Base-by-base conservation (phyloP, 2,113 vertebrate species). In the human region DNA sequence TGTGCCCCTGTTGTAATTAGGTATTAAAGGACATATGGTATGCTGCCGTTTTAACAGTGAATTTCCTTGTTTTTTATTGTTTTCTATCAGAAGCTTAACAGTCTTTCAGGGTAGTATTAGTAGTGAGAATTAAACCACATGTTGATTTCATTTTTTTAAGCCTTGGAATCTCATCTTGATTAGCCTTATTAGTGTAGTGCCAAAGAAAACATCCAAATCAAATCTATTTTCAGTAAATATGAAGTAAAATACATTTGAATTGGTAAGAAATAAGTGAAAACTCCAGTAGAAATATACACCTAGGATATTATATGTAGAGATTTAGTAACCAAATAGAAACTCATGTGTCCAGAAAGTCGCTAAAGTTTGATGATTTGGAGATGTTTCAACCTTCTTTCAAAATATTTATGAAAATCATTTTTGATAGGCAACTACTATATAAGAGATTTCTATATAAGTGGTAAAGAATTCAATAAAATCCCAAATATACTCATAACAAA, bases 21-120 rank as follows among this genome's bases (percentile, higher is more conserved):
- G 96, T 98, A 98, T 98, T 98, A 99, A 97, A 98, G 98, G 98
- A 99, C 99, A 99, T 99, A 98, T 98, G 98, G 99, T 92, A 97
- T 88, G 96, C 97, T 97, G 97, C 98, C 98, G 59, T 97, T 98
- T 98, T 98, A 98, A 97, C 97, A 98, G 98, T 98, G 98, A 98
- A 98, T 99, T 98, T 98, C 98, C 96, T 98, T 98, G 94, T 98
- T 98, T 99, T 98, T 98, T 97, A 98, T 98, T 97, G 97, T 98
- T 98, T 98, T 98, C 98, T 98, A 97, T 98, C 98, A 98, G 92
- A 98, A 95, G 96, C 98, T 94, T 98, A 98, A 98, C 95, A 98
- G 97, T 98, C 98, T 95, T 98, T 98, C 96, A 96, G 38, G 97
- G 96, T 92, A 96, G 78, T 98, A 98, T 98, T 95, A 95, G 75